A percentile compares a stretch with the other conserved stretches of the same genome.
These are phyloP conservation scores for Sogatella furcifera DNA, from an alignment of 1,140 invertebrate species.

Conservation along the genomic window DNA sequence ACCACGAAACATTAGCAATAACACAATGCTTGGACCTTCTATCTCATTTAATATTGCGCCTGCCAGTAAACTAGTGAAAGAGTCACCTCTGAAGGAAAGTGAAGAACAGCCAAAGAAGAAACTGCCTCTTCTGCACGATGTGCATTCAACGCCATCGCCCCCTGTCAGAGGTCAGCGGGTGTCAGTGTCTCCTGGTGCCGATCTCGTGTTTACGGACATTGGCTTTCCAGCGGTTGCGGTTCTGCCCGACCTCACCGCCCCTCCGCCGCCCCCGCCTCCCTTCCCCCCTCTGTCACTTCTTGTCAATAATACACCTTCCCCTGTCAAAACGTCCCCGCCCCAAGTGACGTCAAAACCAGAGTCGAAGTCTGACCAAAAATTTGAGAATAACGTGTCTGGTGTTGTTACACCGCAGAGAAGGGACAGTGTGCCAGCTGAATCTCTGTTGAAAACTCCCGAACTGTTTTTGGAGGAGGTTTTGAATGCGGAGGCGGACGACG, in stretches of 20 bases:
- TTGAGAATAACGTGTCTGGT: too few species aligned
- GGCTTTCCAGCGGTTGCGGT: too few species aligned
- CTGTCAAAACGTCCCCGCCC: neutral
- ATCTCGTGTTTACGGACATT: conserved; percentile 5
- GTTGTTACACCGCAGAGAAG: too few species aligned
- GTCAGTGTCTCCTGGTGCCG: neutral
- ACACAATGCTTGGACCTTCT: neutral
- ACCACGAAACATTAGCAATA: neutral
- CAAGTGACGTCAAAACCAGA: neutral
- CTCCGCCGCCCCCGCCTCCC: neutral
- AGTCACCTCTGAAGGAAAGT: conserved; percentile 7
- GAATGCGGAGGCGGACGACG: too few species aligned
- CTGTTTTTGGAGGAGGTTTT: too few species aligned
- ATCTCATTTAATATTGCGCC: conserved; percentile 5
- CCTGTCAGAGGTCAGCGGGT: neutral
- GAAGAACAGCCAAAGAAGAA: conserved; percentile 10
- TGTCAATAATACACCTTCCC: too few species aligned
- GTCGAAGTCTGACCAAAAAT: conserved; percentile 18
- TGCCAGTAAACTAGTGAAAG: neutral
- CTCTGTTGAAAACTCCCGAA: too few species aligned
- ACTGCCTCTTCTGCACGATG: neutral
- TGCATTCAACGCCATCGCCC: conserved; percentile 1
- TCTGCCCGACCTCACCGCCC: neutral
- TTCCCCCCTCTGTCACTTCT: neutral
- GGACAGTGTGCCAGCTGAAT: too few species aligned